A percentile compares a stretch with the other conserved stretches of the same genome.
phyloP scores from a whole-genome alignment of 2,113 vertebrate genomes.

The Datnioides undecimradiatus region DNA sequence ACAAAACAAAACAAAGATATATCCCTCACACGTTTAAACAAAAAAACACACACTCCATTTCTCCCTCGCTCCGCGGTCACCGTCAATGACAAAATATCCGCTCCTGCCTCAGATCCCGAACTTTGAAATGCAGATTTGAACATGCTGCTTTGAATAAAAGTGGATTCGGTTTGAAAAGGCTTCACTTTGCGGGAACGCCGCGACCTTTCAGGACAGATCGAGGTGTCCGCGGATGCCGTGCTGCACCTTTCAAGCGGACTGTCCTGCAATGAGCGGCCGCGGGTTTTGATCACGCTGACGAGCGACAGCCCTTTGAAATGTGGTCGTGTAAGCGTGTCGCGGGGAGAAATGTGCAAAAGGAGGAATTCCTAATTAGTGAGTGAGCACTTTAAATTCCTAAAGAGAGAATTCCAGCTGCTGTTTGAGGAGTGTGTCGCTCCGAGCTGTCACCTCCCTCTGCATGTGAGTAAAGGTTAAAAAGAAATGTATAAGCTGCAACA shows the following conservation, averaged over 20 bases:
- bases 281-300: constrained; percentile 24
- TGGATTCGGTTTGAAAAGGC: constrained; percentile 38
- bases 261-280: not conserved
- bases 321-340: not conserved
- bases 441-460: not conserved
- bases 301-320: constrained; percentile 23
- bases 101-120: constrained; percentile 20
- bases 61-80: constrained; percentile 1
- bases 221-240: not conserved
- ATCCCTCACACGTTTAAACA: not conserved
- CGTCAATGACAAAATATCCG: constrained; percentile 35
- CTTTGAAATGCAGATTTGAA: constrained; percentile 66
- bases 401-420: constrained; percentile 18
- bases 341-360: not conserved
- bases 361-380: constrained; percentile 30
- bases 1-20: constrained; percentile 47
- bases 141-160: constrained; percentile 55
- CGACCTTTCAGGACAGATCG: constrained; percentile 14
- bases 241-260: not conserved
- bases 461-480: constrained; percentile 13
- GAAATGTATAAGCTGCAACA: not conserved
- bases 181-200: not conserved
- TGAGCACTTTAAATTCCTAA: constrained; percentile 28
- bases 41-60: not conserved
- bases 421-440: too few species aligned